Evolutionary conservation across 2,113 vertebrate genomes (phyloP).

Genomic region (Platysteira castanea): DNA sequence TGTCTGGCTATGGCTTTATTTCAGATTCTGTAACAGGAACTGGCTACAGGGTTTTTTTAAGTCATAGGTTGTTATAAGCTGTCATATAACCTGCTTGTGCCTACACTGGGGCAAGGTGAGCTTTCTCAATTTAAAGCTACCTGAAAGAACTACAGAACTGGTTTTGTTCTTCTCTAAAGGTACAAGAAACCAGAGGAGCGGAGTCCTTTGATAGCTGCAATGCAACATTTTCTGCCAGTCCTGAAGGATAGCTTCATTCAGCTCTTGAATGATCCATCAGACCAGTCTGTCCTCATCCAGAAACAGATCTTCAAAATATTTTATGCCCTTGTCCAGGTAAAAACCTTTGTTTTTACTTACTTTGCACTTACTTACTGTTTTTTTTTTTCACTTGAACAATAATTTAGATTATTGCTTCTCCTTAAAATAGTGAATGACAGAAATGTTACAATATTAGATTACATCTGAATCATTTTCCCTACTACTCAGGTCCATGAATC

Average conservation of each 20-base stretch:
- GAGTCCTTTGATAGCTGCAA: constrained; percentile 92
- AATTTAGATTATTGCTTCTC: neutral
- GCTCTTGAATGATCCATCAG: constrained; percentile 88
- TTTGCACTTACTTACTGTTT: neutral
- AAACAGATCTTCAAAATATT: constrained; percentile 99
- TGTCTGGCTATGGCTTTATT: neutral
- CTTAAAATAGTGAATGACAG: neutral
- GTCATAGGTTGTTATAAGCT: neutral
- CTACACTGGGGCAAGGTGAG: neutral
- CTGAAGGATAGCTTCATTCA: constrained; percentile 95
- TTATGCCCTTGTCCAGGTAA: constrained; percentile 97
- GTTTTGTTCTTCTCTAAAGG: constrained; percentile 72
- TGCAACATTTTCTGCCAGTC: constrained; percentile 98
- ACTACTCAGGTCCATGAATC: neutral
- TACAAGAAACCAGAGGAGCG: constrained; percentile 98
- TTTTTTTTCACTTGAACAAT: neutral
- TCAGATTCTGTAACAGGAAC: neutral
- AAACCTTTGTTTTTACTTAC: neutral
- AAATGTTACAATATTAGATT: neutral
- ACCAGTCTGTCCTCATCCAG: constrained; percentile 95
- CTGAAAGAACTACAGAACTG: constrained; percentile 19
- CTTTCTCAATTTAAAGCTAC: neutral
- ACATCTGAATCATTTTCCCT: neutral
- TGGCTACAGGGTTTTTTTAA: neutral
- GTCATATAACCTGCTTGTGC: neutral